phyloP scores from a whole-genome alignment of 2,113 vertebrate genomes.

The Alces alces region DNA sequence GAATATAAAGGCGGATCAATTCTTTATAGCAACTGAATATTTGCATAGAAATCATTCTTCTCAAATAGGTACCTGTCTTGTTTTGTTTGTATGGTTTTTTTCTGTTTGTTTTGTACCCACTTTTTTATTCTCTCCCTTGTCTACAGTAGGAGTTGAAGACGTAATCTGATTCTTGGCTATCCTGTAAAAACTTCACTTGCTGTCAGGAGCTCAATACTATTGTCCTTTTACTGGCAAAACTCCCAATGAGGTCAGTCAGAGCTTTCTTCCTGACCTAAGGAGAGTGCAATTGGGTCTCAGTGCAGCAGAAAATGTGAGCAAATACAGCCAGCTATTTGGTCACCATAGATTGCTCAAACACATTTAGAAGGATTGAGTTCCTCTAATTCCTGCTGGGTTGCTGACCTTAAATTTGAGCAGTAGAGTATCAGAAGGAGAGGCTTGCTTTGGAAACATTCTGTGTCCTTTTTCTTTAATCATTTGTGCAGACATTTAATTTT shows the following conservation, averaged over 20 bases:
- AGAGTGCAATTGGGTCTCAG: neutral
- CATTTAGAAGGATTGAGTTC: neutral
- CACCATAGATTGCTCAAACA: slow-evolving; percentile 11
- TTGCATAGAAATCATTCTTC: neutral
- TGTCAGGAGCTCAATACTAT: neutral
- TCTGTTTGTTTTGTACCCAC: neutral
- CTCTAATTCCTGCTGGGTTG: neutral
- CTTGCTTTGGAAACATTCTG: neutral
- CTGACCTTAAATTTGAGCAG: neutral
- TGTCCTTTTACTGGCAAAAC: neutral
- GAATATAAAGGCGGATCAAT: neutral
- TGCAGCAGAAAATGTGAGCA: neutral
- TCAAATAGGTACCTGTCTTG: neutral
- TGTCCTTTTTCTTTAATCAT: neutral
- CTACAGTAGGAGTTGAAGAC: neutral
- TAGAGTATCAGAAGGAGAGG: neutral
- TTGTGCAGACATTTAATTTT: neutral
- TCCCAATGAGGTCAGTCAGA: slow-evolving; percentile 25
- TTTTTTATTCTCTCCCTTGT: neutral
- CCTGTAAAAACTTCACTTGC: neutral
- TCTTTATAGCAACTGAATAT: neutral
- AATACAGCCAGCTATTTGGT: slow-evolving; percentile 37
- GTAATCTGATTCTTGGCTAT: neutral
- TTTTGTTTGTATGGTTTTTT: neutral
- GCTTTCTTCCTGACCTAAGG: neutral